A percentile compares a stretch with the other conserved stretches of the same genome.
Conservation (phyloP, 1,140 invertebrate genomes). For the Cherax quadricarinatus region DNA sequence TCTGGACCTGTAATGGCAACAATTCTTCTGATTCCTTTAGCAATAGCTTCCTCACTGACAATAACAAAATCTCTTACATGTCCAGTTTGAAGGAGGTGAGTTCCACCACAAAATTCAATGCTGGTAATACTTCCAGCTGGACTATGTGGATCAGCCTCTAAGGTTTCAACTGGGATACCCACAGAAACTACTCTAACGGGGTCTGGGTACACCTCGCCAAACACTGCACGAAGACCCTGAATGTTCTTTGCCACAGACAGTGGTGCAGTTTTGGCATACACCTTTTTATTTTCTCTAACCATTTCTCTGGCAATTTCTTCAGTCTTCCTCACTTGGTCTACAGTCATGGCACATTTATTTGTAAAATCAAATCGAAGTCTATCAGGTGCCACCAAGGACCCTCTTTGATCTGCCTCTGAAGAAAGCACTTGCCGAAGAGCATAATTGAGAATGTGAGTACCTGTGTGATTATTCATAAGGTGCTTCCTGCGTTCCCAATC, state of each 20-base stretch:
- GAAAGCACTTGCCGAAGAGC: conserved; percentile 93
- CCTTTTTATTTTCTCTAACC: conserved; percentile 86
- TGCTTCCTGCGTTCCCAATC: conserved; percentile 88
- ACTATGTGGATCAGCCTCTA: conserved; percentile 90
- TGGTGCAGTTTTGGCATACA: conserved; percentile 93
- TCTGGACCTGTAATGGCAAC: conserved; percentile 97
- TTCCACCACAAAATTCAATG: conserved; percentile 99
- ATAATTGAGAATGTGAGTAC: conserved; percentile 98
- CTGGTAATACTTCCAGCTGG: conserved; percentile 89
- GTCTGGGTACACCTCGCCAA: conserved; percentile 99
- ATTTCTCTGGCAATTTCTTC: conserved; percentile 89
- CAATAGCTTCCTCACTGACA: conserved; percentile 98
- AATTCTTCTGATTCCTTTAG: conserved; percentile 98
- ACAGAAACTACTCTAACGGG: conserved; percentile 97
- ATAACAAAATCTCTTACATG: conserved; percentile 98
- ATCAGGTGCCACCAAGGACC: conserved; percentile 98
- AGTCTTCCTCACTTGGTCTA: conserved; percentile 89
- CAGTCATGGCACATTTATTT: conserved; percentile 93
- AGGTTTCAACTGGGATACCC: conserved; percentile 92
- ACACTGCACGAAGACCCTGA: conserved; percentile 96
- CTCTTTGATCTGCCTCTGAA: conserved; percentile 95
- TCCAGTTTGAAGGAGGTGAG: conserved; percentile 91
- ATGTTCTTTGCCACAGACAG: conserved; percentile 93
- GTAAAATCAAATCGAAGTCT: conserved; percentile 98
- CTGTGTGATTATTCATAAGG: conserved; percentile 99